phyloP scores from a whole-genome alignment of 2,797 vertebrate genomes.

The Rhinoraja longicauda region DNA sequence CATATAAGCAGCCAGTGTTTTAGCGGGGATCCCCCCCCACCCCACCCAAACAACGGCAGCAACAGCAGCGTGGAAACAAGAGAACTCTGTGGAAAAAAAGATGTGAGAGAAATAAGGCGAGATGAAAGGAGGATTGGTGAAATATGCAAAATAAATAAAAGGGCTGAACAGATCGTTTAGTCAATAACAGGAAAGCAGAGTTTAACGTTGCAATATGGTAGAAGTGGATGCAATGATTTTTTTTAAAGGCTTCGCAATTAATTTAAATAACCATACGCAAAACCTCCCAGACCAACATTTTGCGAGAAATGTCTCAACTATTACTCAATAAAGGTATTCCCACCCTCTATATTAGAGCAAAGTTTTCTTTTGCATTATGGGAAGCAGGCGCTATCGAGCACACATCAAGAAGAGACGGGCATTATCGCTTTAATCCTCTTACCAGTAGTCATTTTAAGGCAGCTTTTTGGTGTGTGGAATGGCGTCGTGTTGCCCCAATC shows the following conservation, averaged over 20 bases:
- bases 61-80: slow-evolving; percentile 30
- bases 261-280: neutral
- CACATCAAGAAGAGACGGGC: slow-evolving; percentile 87
- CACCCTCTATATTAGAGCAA: neutral
- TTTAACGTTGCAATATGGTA: neutral
- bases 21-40: slow-evolving; percentile 39
- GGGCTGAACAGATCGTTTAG: neutral
- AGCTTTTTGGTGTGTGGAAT: slow-evolving; percentile 81
- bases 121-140: neutral
- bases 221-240: neutral
- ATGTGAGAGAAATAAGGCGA: neutral
- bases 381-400: slow-evolving; percentile 36
- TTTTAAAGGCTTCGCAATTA: neutral
- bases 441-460: slow-evolving; percentile 92
- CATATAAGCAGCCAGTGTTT: slow-evolving; percentile 49
- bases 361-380: slow-evolving; percentile 3
- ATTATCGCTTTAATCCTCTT: slow-evolving; percentile 99
- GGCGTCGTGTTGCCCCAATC: slow-evolving; percentile 81
- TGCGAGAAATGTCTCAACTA: neutral
- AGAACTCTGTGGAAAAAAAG: neutral
- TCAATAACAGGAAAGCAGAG: neutral
- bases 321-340: neutral
- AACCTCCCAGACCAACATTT: neutral
- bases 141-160: slow-evolving; percentile 14
- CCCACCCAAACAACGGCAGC: slow-evolving; percentile 26